A percentile compares a stretch with the other conserved stretches of the same genome.
These are phyloP conservation scores for Mycetomoellerius zeteki DNA, from an alignment of 1,140 invertebrate species.

Conservation along the genomic window DNA sequence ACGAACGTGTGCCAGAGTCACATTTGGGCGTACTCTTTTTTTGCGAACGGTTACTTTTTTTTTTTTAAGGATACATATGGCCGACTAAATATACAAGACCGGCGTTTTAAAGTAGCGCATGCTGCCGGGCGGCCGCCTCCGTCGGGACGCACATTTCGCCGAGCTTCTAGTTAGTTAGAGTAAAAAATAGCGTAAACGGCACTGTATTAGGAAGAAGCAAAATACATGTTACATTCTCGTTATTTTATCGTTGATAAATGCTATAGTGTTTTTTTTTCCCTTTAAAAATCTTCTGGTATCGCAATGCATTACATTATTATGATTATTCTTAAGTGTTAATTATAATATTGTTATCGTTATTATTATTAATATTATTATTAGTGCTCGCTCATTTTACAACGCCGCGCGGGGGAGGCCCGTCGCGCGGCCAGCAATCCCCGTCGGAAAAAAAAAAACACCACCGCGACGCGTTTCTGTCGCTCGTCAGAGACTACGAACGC, in stretches of 20 bases:
- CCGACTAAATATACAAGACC: constrained; percentile 69
- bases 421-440: constrained; percentile 40
- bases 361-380: constrained; percentile 75
- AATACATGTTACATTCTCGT: constrained; percentile 86
- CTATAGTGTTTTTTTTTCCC: constrained; percentile 78
- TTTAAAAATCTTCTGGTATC: constrained; percentile 76
- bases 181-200: constrained; percentile 88
- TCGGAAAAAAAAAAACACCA: constrained; percentile 34
- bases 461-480: constrained; percentile 31
- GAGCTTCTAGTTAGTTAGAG: constrained; percentile 84
- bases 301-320: constrained; percentile 73
- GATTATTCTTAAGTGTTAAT: constrained; percentile 74
- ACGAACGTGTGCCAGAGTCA: constrained; percentile 56
- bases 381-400: constrained; percentile 67
- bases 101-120: constrained; percentile 76
- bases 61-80: constrained; percentile 72
- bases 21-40: constrained; percentile 26
- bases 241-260: constrained; percentile 86
- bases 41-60: constrained; percentile 19
- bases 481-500: constrained; percentile 39
- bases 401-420: constrained; percentile 64
- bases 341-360: constrained; percentile 73
- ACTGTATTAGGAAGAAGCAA: constrained; percentile 88
- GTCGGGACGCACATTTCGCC: constrained; percentile 61
- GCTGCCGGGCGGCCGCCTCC: constrained; percentile 74